Evolutionary conservation across 1,140 invertebrate species (phyloP), one percentile per base, ranked within the genome.

Genomic region (Sarcophaga bullata): DNA sequence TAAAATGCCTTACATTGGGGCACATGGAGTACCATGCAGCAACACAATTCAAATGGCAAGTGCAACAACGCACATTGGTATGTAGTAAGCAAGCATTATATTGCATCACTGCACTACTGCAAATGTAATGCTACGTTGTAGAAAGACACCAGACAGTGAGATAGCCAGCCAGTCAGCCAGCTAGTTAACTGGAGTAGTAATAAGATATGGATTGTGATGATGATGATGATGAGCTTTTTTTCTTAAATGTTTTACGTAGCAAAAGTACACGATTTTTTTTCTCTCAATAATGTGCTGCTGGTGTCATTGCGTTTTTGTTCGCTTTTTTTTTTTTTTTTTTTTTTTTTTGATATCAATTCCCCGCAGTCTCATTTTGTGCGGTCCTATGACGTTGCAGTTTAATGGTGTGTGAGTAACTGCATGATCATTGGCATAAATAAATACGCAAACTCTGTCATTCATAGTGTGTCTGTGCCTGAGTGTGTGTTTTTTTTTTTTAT

Each of bases 321-420:
- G n/a, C n/a, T n/a, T n/a, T n/a, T n/a, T n/a, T n/a, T n/a, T 50
- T 50, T 50, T 50, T 50, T 50, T 8, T 50, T 68, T 68, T 68
- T n/a, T n/a, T n/a, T n/a, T n/a, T n/a, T n/a, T n/a, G n/a, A n/a
- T n/a, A 13, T 62, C 58, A 62, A 62, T 37, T 83, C 80, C 83
- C 83, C 80, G 58, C 47, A 75, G 83, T 62, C 83, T 83, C 83
- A 83, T 83, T n/a, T 83, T 83, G 83, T 68, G 82, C n/a, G 17
- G n/a, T 15, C 50, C 46, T 62, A 46, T 80, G 37, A 50, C 78
- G 19, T 46, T 17, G 17, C 46, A 49, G 50, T 1, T 25, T 68
- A 68, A 68, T 68, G 62, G 62, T 19, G 62, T 68, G 62, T 68
- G 62, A 68, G 62, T 68, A 68, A 68, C 62, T 68, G 62, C 62